phyloP scores from a whole-genome alignment of 2,888 invertebrate genomes.

The Agrochola litura region DNA sequence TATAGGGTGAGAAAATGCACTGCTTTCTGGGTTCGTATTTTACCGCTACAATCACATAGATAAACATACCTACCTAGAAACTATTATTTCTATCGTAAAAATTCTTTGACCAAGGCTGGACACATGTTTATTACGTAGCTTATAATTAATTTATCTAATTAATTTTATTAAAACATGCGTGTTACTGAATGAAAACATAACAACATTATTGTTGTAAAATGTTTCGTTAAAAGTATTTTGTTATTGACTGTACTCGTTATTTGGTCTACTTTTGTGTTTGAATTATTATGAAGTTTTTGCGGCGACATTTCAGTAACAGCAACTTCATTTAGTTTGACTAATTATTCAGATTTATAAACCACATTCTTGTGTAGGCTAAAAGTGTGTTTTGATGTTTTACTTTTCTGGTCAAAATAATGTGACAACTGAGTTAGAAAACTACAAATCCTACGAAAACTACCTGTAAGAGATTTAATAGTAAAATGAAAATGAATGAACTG shows the following conservation, averaged over 20 bases:
- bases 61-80: not conserved
- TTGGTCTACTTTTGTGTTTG: constrained; percentile 37
- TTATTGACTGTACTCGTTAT: constrained; percentile 38
- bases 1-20: constrained; percentile 56
- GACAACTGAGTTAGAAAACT: no score
- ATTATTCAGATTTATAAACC: constrained; percentile 7
- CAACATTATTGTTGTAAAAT: not conserved
- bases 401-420: no score
- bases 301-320: constrained; percentile 37
- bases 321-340: constrained; percentile 9
- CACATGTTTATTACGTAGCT: not conserved
- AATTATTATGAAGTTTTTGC: constrained; percentile 38
- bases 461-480: no score
- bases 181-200: not conserved
- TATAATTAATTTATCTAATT: not conserved
- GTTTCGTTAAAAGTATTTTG: constrained; percentile 9
- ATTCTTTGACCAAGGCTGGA: not conserved
- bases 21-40: constrained; percentile 21
- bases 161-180: not conserved
- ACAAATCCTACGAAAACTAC: no score
- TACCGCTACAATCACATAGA: not conserved
- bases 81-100: not conserved
- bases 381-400: not conserved
- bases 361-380: not conserved
- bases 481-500: no score